A percentile compares a stretch with the other conserved stretches of the same genome.
phyloP scores from a whole-genome alignment of 2,888 invertebrate genomes.

The Serripes groenlandicus region DNA sequence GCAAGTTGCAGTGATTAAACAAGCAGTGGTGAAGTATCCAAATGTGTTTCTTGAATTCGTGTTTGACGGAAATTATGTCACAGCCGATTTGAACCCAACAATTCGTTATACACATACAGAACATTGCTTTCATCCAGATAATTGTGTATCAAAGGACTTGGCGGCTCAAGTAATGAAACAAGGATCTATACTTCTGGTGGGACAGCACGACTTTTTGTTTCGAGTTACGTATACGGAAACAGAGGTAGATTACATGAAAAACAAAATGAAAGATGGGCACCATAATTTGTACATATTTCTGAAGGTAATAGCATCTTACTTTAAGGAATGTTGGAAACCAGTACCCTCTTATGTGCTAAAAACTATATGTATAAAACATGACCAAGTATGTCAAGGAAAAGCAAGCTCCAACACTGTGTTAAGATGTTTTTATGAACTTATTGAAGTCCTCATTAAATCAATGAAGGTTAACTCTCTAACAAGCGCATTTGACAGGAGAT shows the following conservation, averaged over 20 bases:
- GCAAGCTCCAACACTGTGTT: neutral
- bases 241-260: conserved; percentile 19
- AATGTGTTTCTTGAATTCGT: conserved; percentile 7
- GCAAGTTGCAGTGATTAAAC: conserved; percentile 7
- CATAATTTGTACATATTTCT: conserved; percentile 9
- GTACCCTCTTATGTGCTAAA: conserved; percentile 6
- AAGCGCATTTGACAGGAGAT: neutral
- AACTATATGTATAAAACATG: conserved; percentile 11
- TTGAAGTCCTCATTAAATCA: neutral
- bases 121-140: neutral
- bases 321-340: neutral
- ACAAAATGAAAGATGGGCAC: neutral
- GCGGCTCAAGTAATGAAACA: neutral
- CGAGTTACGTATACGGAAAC: conserved; percentile 23
- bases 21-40: conserved; percentile 5
- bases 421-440: neutral
- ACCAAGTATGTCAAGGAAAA: neutral
- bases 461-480: neutral
- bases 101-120: conserved; percentile 1
- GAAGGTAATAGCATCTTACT: neutral
- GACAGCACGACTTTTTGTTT: neutral
- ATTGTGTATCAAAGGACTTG: neutral
- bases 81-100: conserved; percentile 13
- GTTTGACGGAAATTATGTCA: neutral
- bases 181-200: conserved; percentile 9